Evolutionary conservation across 1,140 invertebrate species (phyloP), one percentile per base, ranked within the genome.

Genomic region (Drosophila sulfurigaster): DNA sequence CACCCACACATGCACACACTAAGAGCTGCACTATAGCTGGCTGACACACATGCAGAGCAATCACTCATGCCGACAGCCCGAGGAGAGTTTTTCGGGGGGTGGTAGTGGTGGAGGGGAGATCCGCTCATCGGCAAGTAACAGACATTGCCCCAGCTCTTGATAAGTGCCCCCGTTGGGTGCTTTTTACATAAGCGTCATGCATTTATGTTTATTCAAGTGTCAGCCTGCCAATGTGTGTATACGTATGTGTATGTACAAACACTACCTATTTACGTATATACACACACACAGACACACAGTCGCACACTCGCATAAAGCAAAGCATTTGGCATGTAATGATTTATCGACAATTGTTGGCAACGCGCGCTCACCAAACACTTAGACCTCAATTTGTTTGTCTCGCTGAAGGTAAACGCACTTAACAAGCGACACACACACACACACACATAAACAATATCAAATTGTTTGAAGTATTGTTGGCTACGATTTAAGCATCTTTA

Each of bases 171-270:
- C 81, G 81, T 85, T 85, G 81, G 81, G 81, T 85, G 81, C 73
- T 85, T 83, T 83, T 83, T 85, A 67, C 81, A 83, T 85, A 85
- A 83, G 82, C 81, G 73, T 69, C 73, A 73, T 83, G 77, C 81
- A 83, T 85, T 83, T 83, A 83, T 83, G 81, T 83, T 80, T 83
- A 85, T 80, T 85, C 81, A 83, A 85, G 81, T 82, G 80, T 67
- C 63, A 70, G 78, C 57, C 59, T 66, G 75, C 28, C 43, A 57
- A 45, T 64, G 59, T 69, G 64, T 69, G 64, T 35, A 25, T 56
- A 15, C 59, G 46, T 45, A 45, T 52, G 54, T 11, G 41, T 60
- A 41, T 64, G 54, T 15, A 51, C 82, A 80, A 80, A 73, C 67
- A 72, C 64, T 38, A 74, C 74, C 46, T 64, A 66, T 72, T 73